Percentiles rank a stretch among this genome's conserved stretches.
Conservation (phyloP, 2,113 vertebrate species). For the Passer montanus region DNA sequence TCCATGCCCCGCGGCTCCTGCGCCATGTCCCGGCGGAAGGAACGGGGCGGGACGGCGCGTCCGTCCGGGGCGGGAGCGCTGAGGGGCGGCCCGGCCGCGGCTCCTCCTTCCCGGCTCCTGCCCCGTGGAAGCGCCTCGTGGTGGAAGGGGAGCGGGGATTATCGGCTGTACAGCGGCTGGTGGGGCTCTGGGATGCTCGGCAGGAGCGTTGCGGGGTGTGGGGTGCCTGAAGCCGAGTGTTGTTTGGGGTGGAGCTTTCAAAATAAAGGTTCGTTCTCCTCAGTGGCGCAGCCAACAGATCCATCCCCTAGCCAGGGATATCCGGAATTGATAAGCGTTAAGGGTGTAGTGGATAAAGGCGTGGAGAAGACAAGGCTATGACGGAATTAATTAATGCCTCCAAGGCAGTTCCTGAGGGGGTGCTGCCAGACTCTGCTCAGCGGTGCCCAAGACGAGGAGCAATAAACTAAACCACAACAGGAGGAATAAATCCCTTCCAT, state of each 20-base stretch:
- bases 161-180: accelerated
- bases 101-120: accelerated
- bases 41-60: background rate
- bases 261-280: background rate
- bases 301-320: background rate
- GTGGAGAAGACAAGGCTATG: background rate
- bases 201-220: background rate
- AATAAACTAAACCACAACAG: background rate
- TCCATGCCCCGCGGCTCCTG: conserved; percentile 77
- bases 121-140: accelerated
- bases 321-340: too few species aligned
- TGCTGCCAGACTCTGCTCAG: background rate
- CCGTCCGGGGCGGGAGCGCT: background rate
- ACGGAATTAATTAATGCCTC: background rate
- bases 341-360: background rate
- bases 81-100: background rate
- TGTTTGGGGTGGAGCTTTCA: background rate
- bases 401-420: background rate
- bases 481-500: background rate
- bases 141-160: accelerated
- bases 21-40: conserved; percentile 73
- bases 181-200: accelerated
- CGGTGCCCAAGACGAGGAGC: background rate
- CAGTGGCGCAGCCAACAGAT: background rate
- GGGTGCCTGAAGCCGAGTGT: background rate